Base-by-base conservation (phyloP, 2,797 vertebrate genomes). In the Falco biarmicus region DNA sequence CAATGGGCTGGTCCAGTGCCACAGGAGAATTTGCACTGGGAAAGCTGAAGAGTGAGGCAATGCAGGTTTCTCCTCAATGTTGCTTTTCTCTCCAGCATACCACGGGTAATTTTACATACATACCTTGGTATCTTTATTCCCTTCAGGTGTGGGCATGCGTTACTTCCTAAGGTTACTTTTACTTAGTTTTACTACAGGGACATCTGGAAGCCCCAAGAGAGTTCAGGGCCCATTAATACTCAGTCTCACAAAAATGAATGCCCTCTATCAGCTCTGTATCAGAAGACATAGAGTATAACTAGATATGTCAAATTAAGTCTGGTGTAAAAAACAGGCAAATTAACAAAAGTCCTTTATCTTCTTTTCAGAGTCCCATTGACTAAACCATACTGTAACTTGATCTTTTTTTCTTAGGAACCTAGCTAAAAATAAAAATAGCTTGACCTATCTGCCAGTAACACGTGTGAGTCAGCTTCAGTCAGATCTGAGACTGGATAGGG, bases 21-120 rank as follows among this genome's bases (percentile, higher is more conserved):
- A 17, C 19, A 31, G 45, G 12, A 76, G 24, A 69, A 39, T 34
- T 70, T 14, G 1, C 24, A 34, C 32, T 66, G 53, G 43, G 84
- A 63, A 76, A 93, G 41, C 12, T 4, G 1, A 41, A 53, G 15
- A 39, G 6, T 0, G 3, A 80, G 21, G 41, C 7, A 57, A 22
- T 0, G 4, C 7, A 25, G 6, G 3, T 50, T 76, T 71, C 10
- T 6, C 25, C 10, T 3, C 18, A 26, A 3, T 10, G 8, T 5
- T 84, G 25, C 32, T 76, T 45, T 85, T 73, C 48, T 92, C 84
- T 60, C 82, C 54, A 25, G 76, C 11, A n/a, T 57, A 45, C 15
- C 54, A 20, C n/a, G 41, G 4, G 9, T 64, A 83, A 18, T 71
- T 94, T 65, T 9, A 5, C 50, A 31, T 43, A 64, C 15, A 8